Conservation (phyloP, 2,113 vertebrate species). For the Amblyornis subalaris region DNA sequence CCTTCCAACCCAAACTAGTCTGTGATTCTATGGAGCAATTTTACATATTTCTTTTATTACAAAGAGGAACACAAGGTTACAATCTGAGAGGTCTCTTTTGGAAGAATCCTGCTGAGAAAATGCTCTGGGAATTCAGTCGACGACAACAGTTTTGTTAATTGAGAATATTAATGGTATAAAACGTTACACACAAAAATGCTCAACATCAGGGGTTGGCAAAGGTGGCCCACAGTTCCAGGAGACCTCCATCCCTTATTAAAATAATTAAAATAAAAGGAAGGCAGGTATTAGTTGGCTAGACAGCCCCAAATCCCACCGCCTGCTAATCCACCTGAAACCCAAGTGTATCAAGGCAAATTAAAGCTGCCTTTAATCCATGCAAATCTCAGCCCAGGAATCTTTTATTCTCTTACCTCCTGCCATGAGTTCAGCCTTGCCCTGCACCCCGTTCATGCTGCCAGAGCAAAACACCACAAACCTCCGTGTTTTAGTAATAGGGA, state of each 20-base stretch:
- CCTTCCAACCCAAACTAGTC: background rate
- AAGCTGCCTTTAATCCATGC: conserved; percentile 49
- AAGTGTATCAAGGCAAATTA: conserved; percentile 12
- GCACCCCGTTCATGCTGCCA: background rate
- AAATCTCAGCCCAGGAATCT: conserved; percentile 29
- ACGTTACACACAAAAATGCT: background rate
- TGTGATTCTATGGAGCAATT: background rate
- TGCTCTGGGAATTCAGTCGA: background rate
- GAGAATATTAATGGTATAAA: background rate
- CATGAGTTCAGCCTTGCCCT: background rate
- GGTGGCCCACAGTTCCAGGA: background rate
- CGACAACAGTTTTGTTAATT: accelerated
- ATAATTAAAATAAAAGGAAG: conserved; percentile 4
- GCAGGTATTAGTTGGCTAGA: conserved; percentile 34
- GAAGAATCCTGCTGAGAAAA: background rate
- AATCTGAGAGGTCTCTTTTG: background rate
- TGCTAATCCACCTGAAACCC: conserved; percentile 42
- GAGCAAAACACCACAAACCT: background rate
- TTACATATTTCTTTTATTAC: background rate
- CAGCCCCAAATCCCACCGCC: conserved; percentile 1
- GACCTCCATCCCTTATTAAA: background rate
- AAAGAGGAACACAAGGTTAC: background rate
- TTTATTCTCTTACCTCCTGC: conserved; percentile 26
- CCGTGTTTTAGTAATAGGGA: accelerated
- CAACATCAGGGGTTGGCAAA: background rate